Conservation (phyloP, 1,140 invertebrate genomes). For the Drosophila punjabiensis region DNA sequence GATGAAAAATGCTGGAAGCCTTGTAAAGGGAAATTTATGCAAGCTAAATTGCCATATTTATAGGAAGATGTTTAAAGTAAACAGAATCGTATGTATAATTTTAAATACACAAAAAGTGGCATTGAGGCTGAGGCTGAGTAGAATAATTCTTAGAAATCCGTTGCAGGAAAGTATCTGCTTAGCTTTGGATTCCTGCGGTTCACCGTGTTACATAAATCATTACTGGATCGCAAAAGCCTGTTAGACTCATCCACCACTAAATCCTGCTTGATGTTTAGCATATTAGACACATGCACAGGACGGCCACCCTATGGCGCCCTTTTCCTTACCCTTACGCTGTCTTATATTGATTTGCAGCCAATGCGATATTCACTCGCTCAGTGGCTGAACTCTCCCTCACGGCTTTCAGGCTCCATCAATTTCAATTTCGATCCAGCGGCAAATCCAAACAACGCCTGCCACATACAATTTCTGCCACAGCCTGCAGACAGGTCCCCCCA, state of each 20-base stretch:
- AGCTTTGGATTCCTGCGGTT: neutral
- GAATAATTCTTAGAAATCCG: neutral
- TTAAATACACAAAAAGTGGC: neutral
- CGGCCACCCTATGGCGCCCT: slow-evolving; percentile 1
- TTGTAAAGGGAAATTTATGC: slow-evolving; percentile 1
- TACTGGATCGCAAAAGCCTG: slow-evolving; percentile 18
- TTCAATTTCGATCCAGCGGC: slow-evolving; percentile 79
- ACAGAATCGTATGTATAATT: neutral
- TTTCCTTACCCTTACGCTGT: neutral
- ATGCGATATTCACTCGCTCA: slow-evolving; percentile 42
- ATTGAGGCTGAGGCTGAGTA: neutral
- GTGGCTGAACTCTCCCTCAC: slow-evolving; percentile 30
- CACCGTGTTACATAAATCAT: slow-evolving; percentile 55
- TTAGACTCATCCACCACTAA: slow-evolving; percentile 56
- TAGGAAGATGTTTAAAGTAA: neutral
- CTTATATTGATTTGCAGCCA: slow-evolving; percentile 72
- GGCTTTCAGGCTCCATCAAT: slow-evolving; percentile 78
- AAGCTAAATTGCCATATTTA: slow-evolving; percentile 12
- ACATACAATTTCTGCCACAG: slow-evolving; percentile 75
- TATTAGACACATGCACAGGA: slow-evolving; percentile 75
- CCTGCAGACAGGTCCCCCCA: slow-evolving; percentile 53
- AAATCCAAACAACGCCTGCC: slow-evolving; percentile 81
- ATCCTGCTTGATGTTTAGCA: slow-evolving; percentile 74
- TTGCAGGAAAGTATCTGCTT: neutral
- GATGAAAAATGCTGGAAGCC: neutral